phyloP scores from a whole-genome alignment of 2,888 invertebrate genomes.

The Dryobota labecula region DNA sequence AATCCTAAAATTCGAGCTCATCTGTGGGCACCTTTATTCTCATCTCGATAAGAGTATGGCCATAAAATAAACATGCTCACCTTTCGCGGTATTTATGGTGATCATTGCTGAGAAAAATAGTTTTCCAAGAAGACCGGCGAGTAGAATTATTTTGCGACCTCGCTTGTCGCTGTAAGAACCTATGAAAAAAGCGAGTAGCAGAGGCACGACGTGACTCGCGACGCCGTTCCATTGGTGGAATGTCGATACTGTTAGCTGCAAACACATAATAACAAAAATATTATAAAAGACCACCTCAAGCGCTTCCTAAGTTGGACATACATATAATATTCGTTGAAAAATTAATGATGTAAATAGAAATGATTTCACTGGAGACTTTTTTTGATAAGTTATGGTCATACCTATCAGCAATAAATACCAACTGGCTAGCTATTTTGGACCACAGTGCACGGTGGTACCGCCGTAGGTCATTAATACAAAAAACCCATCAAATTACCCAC shows the following conservation, averaged over 20 bases:
- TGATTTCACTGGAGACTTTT: neutral
- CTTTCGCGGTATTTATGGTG: constrained; percentile 92
- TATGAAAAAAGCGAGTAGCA: constrained; percentile 94
- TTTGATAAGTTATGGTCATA: neutral
- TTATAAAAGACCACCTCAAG: neutral
- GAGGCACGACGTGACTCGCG: constrained; percentile 93
- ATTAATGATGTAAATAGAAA: neutral
- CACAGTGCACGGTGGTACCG: too few relatives aligned
- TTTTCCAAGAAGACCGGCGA: constrained; percentile 94
- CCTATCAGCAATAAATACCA: neutral
- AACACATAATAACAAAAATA: constrained; percentile 20
- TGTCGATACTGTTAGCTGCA: constrained; percentile 92
- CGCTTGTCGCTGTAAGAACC: constrained; percentile 96
- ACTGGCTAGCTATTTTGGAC: neutral
- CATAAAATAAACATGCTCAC: constrained; percentile 73
- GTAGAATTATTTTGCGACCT: constrained; percentile 93
- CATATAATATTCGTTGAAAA: neutral
- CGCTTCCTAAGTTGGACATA: neutral
- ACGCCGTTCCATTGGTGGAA: constrained; percentile 95
- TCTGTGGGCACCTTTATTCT: too few relatives aligned
- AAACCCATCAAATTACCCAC: too few relatives aligned
- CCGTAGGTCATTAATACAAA: too few relatives aligned
- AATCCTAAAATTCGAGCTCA: too few relatives aligned
- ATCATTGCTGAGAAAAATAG: constrained; percentile 94
- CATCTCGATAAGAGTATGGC: too few relatives aligned